phyloP scores from a whole-genome alignment of 1,140 invertebrate species.

The Venturia canescens region DNA sequence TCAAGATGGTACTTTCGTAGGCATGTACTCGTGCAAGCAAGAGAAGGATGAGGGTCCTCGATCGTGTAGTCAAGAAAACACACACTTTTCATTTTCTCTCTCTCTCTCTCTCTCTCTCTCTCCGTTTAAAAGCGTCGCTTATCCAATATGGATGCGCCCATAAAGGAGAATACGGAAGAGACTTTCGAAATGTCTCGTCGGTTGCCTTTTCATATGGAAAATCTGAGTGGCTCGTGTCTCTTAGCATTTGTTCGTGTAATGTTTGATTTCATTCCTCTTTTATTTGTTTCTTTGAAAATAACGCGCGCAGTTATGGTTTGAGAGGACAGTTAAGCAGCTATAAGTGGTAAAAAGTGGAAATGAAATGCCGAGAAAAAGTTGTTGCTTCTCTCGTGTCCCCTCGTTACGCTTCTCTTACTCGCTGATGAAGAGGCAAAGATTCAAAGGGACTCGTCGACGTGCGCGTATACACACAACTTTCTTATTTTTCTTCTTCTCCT shows the following conservation, averaged over 20 bases:
- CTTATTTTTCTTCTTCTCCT: constrained; percentile 9
- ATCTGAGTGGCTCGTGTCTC: background rate
- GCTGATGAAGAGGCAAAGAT: constrained; percentile 42
- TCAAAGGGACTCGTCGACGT: constrained; percentile 39
- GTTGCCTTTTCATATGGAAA: background rate
- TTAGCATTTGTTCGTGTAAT: constrained; percentile 21
- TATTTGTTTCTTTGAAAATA: constrained; percentile 52
- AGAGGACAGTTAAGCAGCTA: constrained; percentile 16
- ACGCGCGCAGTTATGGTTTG: constrained; percentile 28
- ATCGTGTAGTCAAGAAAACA: constrained; percentile 13
- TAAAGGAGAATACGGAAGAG: background rate
- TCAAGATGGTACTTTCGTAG: constrained; percentile 49
- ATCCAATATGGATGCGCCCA: background rate
- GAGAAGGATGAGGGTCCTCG: constrained; percentile 38
- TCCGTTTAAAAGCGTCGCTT: constrained; percentile 15
- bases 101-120: background rate
- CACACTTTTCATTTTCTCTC: constrained; percentile 8
- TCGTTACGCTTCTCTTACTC: constrained; percentile 35
- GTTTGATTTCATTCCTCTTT: constrained; percentile 62
- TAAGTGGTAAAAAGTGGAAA: constrained; percentile 17
- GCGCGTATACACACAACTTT: background rate
- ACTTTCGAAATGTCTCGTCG: background rate
- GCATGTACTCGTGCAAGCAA: constrained; percentile 47
- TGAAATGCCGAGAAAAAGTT: background rate
- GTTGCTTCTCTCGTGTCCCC: background rate